Evolutionary conservation across 2,888 invertebrate genomes (phyloP).

Genomic region (Flabesymbios commensalis): DNA sequence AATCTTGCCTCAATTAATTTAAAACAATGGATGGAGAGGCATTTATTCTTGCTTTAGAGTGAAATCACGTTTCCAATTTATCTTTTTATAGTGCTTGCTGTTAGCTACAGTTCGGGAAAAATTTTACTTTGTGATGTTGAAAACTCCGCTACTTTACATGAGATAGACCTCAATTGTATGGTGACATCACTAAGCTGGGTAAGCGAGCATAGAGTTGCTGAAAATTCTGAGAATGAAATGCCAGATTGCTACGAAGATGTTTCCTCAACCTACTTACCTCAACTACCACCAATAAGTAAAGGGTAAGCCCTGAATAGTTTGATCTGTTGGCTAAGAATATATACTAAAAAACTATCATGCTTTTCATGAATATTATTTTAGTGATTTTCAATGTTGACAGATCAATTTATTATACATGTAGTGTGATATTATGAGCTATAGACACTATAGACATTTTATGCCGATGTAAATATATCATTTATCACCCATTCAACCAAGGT

Average conservation of each 20-base stretch:
- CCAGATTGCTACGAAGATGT: conserved; percentile 56
- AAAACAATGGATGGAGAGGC: not conserved
- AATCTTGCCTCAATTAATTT: not conserved
- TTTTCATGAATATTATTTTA: no score
- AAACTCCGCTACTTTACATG: conserved; percentile 78
- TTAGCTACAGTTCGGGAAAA: conserved; percentile 68
- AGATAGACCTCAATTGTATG: conserved; percentile 66
- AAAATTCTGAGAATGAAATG: no score
- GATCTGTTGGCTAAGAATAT: no score
- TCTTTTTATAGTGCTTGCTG: conserved; percentile 64
- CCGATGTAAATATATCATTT: no score
- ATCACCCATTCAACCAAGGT: no score
- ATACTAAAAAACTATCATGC: no score
- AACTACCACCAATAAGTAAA: no score
- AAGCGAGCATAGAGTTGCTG: conserved; percentile 41
- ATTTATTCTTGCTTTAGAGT: not conserved
- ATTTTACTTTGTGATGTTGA: conserved; percentile 81
- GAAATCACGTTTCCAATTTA: not conserved
- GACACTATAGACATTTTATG: no score
- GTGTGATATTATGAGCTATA: no score
- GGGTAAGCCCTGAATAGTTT: no score
- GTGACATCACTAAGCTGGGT: conserved; percentile 80
- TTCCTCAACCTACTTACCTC: conserved; percentile 63
- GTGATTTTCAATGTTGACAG: no score
- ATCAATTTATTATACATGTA: no score